Evolutionary conservation across 2,113 vertebrate species (phyloP).

Genomic region (Plecturocebus donacophilus): DNA sequence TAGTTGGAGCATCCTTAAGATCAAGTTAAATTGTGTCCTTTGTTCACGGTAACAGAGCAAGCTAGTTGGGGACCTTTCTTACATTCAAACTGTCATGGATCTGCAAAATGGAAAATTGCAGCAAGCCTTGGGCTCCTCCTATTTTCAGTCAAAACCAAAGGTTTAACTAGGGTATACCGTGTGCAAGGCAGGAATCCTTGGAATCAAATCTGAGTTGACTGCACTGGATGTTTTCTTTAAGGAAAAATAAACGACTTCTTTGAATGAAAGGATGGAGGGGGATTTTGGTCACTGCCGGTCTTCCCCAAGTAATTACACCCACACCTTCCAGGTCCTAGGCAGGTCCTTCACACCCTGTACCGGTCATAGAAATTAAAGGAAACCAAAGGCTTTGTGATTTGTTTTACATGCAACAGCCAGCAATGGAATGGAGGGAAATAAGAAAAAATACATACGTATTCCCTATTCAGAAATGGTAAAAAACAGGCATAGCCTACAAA

Average conservation of each 20-base stretch:
- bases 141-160: background rate
- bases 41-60: background rate
- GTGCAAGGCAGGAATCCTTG: background rate
- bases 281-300: background rate
- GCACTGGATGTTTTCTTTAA: background rate
- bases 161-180: background rate
- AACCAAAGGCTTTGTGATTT: constrained; percentile 64
- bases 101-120: background rate
- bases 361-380: constrained; percentile 18
- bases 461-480: constrained; percentile 62
- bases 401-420: constrained; percentile 67
- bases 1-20: background rate
- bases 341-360: background rate
- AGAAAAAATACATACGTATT: constrained; percentile 39
- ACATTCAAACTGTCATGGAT: background rate
- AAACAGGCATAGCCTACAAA: constrained; percentile 70
- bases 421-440: constrained; percentile 55
- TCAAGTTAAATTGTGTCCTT: constrained; percentile 2
- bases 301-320: background rate
- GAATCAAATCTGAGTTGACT: background rate
- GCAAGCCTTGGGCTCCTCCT: constrained; percentile 28
- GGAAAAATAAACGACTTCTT: constrained; percentile 21
- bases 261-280: background rate
- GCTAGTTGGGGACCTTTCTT: background rate
- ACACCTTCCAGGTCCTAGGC: background rate